Base-by-base conservation (phyloP, 2,888 invertebrate species). In the Boloria euphrosyne region DNA sequence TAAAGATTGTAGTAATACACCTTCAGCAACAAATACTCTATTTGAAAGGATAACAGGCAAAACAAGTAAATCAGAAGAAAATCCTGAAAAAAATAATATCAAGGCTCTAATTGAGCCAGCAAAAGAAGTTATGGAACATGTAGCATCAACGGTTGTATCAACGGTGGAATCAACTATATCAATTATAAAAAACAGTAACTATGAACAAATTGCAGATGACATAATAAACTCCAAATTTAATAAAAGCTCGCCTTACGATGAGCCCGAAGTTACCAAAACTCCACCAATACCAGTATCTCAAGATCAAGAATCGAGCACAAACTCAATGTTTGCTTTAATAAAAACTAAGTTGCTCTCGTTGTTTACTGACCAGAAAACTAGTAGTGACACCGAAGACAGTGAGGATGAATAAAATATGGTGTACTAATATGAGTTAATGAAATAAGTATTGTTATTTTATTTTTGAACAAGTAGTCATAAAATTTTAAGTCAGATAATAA, bases 261-360 rank as follows among this genome's bases (percentile, higher is more conserved):
- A 62, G 13, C 62, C 70, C 0, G 59, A 61, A 38, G 17, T 58
- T 17, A 18, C 16, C 2, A 54, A 49, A 16, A 59, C 14, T 16
- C 46, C 55, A 51, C 65, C 68, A 46, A 59, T 31, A 16, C 52
- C 44, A 49, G 57, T 63, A 13, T 47, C 67, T 1, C 65, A 65
- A 18, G 66, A 66, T 16, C 64, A 62, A 17, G 67, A 65, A 50
- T 60, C 62, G 0, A 58, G 27, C 17, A 43, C 54, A 13, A 62
- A 61, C 38, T 55, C 67, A 4, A 70, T 70, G 44, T 70, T 70
- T n/a, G 55, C 67, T 5, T 44, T 67, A 22, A 47, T 70, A 31
- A 70, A 70, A 47, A 62, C 59, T 10, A 70, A 70, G 18, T 31
- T 70, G 0, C 51, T 67, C 10, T 70, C 70, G 5, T 67, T 70